Base-by-base conservation (phyloP, 2,797 vertebrate genomes). In the Tragelaphus oryx region DNA sequence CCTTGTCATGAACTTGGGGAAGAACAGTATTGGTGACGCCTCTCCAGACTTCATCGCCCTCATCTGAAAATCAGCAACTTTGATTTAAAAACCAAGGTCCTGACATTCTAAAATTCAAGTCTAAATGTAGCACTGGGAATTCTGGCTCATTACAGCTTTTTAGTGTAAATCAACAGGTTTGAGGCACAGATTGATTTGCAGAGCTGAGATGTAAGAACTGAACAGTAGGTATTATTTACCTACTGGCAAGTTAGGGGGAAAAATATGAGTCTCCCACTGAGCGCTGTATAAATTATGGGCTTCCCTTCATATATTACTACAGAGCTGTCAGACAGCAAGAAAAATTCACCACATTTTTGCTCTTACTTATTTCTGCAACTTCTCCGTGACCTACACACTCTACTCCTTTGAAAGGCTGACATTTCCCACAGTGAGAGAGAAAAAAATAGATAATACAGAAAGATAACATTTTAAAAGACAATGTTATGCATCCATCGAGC, bases 151-250 rank as follows among this genome's bases (percentile, higher is more conserved):
- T 87, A 62, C 71, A 52, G 16, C 30, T 90, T 94, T 91, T 95
- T 54, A 93, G 88, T 97, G 91, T 93, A 92, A 97, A 89, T 89
- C 94, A 94, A 81, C n/a, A 76, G 16, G 68, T 74, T 89, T 84
- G 60, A 68, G 55, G 54, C 37, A 55, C 80, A 96, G 75, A 81
- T 82, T 87, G 74, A 93, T 92, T 95, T 95, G 50, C 22, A 94
- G 65, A 92, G 68, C 37, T n/a, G 60, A 92, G 59, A 93, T 33
- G 6, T 81, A 95, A 94, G 28, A 95, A 91, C 28, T 95, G 52
- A 84, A 91, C 13, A 30, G 54, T 55, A 85, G 33, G 89, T 55
- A 87, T 87, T 96, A 88, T 91, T 95, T 91, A 96, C 76, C 18
- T 48, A 86, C 81, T 96, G 84, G 68, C 30, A 28, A 89, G 18